A percentile compares a stretch with the other conserved stretches of the same genome.
Evolutionary conservation across 2,113 vertebrate species (phyloP).

Genomic region (Syngnathoides biaculeatus): DNA sequence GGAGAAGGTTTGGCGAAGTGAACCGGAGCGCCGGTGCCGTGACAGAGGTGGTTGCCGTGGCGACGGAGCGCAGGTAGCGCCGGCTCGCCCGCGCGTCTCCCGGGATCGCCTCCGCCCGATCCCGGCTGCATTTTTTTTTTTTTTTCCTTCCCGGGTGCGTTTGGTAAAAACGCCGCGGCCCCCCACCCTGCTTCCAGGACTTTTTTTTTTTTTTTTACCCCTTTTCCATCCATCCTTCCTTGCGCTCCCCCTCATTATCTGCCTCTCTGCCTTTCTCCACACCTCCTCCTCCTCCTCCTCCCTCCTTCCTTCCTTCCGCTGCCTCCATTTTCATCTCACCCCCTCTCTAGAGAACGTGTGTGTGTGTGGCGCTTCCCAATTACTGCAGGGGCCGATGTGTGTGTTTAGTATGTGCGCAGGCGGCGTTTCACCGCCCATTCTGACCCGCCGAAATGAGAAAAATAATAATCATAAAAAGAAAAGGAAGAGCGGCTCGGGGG

Average conservation of each 20-base stretch:
- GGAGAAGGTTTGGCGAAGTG: constrained; percentile 10
- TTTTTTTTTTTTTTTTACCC: too few species aligned
- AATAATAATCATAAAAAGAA: not conserved
- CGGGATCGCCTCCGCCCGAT: constrained; percentile 45
- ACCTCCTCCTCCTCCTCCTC: too few species aligned
- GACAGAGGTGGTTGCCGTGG: constrained; percentile 70
- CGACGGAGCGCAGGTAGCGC: constrained; percentile 72
- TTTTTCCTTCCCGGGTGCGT: constrained; percentile 9
- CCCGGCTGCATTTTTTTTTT: not conserved
- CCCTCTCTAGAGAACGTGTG: constrained; percentile 56
- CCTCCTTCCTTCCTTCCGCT: constrained; percentile 10
- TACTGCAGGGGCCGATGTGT: constrained; percentile 55
- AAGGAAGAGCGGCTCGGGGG: constrained; percentile 46
- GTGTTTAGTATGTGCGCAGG: constrained; percentile 37
- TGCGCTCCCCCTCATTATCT: constrained; percentile 38
- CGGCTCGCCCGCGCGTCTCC: constrained; percentile 36
- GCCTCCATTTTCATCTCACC: constrained; percentile 54
- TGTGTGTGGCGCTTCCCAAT: constrained; percentile 62
- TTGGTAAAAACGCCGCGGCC: constrained; percentile 5
- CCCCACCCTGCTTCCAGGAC: too few species aligned
- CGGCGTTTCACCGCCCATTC: constrained; percentile 46
- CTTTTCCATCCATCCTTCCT: constrained; percentile 46
- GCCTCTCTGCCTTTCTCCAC: constrained; percentile 47
- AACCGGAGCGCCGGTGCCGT: constrained; percentile 53
- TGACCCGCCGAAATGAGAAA: constrained; percentile 58